Base-by-base conservation (phyloP, 1,140 invertebrate genomes). In the Macrobrachium rosenbergii region DNA sequence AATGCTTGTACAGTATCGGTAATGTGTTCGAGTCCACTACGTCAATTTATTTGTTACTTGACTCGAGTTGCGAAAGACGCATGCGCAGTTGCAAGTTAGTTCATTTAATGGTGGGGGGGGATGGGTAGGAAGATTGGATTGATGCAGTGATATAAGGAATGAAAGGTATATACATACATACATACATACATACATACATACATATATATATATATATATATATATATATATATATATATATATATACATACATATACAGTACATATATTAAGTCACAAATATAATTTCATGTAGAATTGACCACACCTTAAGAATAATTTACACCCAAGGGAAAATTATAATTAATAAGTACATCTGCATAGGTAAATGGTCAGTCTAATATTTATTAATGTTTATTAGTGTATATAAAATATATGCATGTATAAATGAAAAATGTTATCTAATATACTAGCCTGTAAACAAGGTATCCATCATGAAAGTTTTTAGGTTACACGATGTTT, bases 191-290 rank as follows among this genome's bases (percentile, higher is more conserved):
- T 60, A 79, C 23, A 79, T 60, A 79, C 23, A 62, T 59, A 78
- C 21, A 78, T 52, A 45, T 52, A 78, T 52, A 78, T 59, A 78
- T 52, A 58, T 59, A 58, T 52, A 78, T 59, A 78, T 52, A 75
- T 43, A 75, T 43, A 75, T 19, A 75, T 43, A 75, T 43, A 28
- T 43, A 75, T 75, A 75, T 43, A 75, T 37, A 75, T 43, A 75
- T 37, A 75, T 43, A 75, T 37, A 75, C 21, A 75, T 37, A n/a
- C 21, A 75, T 37, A 75, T 52, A 45, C 19, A 78, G 16, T n/a
- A n/a, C n/a, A n/a, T n/a, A n/a, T n/a, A 52, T 45, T 43, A 19
- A 77, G 2, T 5, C 45, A 77, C 45, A 77, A 19, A 45, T 77
- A 77, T 45, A 3, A 23, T 16, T 43, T 16, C 2, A 77, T 37